These are phyloP conservation scores for Cochlearius cochlearius DNA, from an alignment of 2,113 vertebrate genomes.

Conservation along the genomic window DNA sequence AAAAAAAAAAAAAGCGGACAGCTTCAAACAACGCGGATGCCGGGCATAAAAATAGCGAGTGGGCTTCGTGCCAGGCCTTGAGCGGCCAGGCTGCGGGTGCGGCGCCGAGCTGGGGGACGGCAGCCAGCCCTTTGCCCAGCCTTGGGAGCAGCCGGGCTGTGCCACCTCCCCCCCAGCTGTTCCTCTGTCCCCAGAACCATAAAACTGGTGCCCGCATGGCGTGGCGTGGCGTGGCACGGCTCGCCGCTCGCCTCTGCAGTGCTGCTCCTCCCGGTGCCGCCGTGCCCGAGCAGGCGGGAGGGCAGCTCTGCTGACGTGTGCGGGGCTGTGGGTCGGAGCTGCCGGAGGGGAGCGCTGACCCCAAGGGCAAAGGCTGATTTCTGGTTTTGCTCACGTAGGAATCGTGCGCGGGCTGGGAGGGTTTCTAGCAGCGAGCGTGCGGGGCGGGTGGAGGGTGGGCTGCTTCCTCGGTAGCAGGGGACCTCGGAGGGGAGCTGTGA, in stretches of 20 bases:
- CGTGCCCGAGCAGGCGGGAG: not conserved
- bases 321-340: not conserved
- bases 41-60: not conserved
- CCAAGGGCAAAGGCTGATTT: not conserved
- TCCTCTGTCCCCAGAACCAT: not conserved
- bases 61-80: not conserved
- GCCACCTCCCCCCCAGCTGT: not conserved
- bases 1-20: not conserved
- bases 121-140: not conserved
- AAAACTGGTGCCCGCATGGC: rapidly evolving
- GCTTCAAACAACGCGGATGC: not conserved
- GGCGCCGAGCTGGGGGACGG: not conserved
- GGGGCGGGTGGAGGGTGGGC: not conserved
- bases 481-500: not conserved
- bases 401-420: rapidly evolving
- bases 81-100: not conserved
- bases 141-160: not conserved
- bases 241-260: too few species aligned
- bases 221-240: rapidly evolving
- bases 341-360: not conserved
- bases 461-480: rapidly evolving
- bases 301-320: not conserved
- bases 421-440: rapidly evolving
- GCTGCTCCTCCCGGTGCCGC: rapidly evolving
- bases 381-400: not conserved